Conservation (phyloP, 2,113 vertebrate species). For the Tylochromis polylepis region DNA sequence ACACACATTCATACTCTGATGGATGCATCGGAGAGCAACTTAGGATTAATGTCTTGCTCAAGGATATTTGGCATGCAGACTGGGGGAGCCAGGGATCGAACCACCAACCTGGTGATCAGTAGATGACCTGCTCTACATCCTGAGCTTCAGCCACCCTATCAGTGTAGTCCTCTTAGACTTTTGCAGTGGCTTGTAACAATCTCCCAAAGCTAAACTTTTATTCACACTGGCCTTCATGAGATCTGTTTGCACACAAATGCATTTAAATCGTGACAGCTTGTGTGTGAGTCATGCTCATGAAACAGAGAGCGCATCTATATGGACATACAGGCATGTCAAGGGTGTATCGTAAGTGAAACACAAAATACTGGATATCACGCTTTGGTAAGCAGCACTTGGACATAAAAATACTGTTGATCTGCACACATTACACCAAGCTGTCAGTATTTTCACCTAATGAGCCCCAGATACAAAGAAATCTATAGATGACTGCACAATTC, state of each 20-base stretch:
- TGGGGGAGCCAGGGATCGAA: too few species aligned
- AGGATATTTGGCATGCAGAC: too few species aligned
- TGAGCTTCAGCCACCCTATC: too few species aligned
- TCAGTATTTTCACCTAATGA: background rate
- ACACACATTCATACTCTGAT: too few species aligned
- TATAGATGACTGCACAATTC: background rate
- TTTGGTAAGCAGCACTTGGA: background rate
- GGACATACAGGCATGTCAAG: background rate
- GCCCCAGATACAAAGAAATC: background rate
- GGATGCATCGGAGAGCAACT: too few species aligned
- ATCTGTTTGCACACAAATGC: background rate
- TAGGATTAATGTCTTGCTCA: too few species aligned
- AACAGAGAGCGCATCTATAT: background rate
- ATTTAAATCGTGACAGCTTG: background rate
- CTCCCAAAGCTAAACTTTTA: background rate
- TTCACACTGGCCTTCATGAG: background rate
- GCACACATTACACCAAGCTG: background rate
- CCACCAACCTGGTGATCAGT: too few species aligned
- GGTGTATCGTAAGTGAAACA: background rate
- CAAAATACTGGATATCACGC: slow-evolving; percentile 3
- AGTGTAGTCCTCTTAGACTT: background rate
- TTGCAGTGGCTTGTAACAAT: background rate
- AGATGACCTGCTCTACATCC: too few species aligned
- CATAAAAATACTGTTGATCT: background rate
- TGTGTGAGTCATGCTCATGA: background rate